A percentile compares a stretch with the other conserved stretches of the same genome.
Conservation (phyloP, 2,113 vertebrate species). For the Paramormyrops kingsleyae region DNA sequence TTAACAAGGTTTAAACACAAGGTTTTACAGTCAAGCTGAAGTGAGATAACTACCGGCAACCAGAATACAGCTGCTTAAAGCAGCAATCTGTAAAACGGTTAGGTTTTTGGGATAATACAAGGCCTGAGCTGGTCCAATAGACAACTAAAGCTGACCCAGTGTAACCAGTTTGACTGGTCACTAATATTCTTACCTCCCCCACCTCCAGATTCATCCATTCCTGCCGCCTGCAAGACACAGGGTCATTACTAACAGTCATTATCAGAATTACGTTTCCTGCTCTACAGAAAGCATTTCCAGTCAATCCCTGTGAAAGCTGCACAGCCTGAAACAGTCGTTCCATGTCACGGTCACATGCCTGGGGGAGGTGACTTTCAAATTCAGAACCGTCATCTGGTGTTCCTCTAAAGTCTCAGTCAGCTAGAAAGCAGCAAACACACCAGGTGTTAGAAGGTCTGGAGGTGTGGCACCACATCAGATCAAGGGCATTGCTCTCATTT, state of each 20-base stretch:
- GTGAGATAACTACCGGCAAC: background rate
- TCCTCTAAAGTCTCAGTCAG: conserved; percentile 42
- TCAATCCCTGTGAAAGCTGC: background rate
- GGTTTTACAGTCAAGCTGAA: background rate
- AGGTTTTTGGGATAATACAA: background rate
- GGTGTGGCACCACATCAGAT: background rate
- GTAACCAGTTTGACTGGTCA: background rate
- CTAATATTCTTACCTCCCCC: conserved; percentile 1
- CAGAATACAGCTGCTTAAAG: background rate
- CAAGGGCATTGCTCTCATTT: background rate
- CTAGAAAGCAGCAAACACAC: conserved; percentile 35
- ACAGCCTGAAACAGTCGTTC: background rate
- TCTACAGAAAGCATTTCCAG: background rate
- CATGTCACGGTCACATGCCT: conserved; percentile 30
- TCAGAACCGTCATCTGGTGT: conserved; percentile 46
- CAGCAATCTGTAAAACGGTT: background rate
- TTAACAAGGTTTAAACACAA: background rate
- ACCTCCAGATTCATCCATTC: background rate
- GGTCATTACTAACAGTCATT: background rate
- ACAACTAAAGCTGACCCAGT: background rate
- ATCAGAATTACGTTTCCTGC: background rate
- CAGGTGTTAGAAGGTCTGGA: background rate
- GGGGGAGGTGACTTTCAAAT: conserved; percentile 38
- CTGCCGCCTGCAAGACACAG: background rate
- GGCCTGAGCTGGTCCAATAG: background rate